phyloP scores from a whole-genome alignment of 2,888 invertebrate genomes.

The Nipponacmea schrenckii region DNA sequence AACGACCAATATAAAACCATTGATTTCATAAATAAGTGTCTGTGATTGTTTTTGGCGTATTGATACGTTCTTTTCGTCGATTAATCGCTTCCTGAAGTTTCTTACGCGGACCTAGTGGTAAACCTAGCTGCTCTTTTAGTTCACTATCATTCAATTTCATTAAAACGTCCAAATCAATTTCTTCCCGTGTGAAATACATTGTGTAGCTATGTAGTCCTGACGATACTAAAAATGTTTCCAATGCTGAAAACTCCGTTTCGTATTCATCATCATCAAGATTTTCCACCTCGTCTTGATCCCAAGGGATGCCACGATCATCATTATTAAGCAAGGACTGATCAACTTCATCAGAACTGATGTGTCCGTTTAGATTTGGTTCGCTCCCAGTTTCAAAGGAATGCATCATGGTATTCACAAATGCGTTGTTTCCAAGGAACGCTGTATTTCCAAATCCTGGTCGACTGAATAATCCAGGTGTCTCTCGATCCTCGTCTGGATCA shows the following conservation, averaged over 20 bases:
- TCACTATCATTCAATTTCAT: slow-evolving; percentile 89
- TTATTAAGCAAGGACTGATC: not conserved
- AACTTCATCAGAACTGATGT: slow-evolving; percentile 30
- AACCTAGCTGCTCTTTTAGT: slow-evolving; percentile 79
- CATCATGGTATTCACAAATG: slow-evolving; percentile 28
- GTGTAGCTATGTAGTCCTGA: slow-evolving; percentile 84
- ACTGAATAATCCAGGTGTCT: slow-evolving; percentile 77
- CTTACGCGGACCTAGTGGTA: slow-evolving; percentile 88
- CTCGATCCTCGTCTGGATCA: slow-evolving; percentile 39
- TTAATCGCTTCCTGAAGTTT: slow-evolving; percentile 88
- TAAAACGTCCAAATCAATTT: slow-evolving; percentile 89
- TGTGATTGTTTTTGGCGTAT: slow-evolving; percentile 71
- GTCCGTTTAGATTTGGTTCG: slow-evolving; percentile 20
- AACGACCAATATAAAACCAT: too few species aligned
- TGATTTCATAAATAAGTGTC: slow-evolving; percentile 71
- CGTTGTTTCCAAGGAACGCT: slow-evolving; percentile 73
- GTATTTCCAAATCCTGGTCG: slow-evolving; percentile 92
- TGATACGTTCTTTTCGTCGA: slow-evolving; percentile 81
- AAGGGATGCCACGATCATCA: slow-evolving; percentile 39
- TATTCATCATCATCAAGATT: slow-evolving; percentile 69
- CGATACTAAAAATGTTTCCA: slow-evolving; percentile 88
- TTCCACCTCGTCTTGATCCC: slow-evolving; percentile 71
- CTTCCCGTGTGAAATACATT: slow-evolving; percentile 78
- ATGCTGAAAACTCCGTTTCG: slow-evolving; percentile 62
- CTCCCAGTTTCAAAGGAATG: slow-evolving; percentile 29